phyloP scores from a whole-genome alignment of 2,888 invertebrate genomes.

The Stenurella melanura region DNA sequence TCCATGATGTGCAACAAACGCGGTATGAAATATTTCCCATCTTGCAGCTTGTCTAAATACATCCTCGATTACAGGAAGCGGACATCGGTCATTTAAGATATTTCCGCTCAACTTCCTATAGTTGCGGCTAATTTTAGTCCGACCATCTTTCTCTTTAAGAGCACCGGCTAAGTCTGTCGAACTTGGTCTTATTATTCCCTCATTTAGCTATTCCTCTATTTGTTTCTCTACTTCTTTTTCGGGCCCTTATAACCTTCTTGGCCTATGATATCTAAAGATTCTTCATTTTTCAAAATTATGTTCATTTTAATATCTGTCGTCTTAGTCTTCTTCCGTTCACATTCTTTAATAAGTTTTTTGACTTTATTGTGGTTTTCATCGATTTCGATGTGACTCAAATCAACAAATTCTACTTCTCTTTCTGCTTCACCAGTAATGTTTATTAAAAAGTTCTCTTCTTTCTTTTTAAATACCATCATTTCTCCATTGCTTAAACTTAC shows the following conservation, averaged over 20 bases:
- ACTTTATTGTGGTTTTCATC: neutral
- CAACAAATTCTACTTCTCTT: neutral
- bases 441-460: conserved; percentile 24
- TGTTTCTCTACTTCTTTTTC: conserved; percentile 53
- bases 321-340: conserved; percentile 34
- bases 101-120: conserved; percentile 54
- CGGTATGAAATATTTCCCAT: conserved; percentile 40
- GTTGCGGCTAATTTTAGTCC: conserved; percentile 53
- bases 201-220: conserved; percentile 50
- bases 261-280: conserved; percentile 50
- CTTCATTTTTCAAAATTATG: conserved; percentile 44
- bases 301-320: conserved; percentile 45
- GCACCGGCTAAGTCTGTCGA: conserved; percentile 57
- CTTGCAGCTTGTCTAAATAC: conserved; percentile 45
- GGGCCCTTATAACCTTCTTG: conserved; percentile 52
- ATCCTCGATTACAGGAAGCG: conserved; percentile 53
- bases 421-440: conserved; percentile 1
- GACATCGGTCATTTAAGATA: conserved; percentile 54
- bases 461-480: conserved; percentile 5
- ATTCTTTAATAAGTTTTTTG: conserved; percentile 31
- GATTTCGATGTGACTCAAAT: neutral
- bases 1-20: conserved; percentile 46
- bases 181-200: too few relatives aligned
- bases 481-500: conserved; percentile 18
- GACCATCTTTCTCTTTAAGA: conserved; percentile 56